These are phyloP conservation scores for Netelia inedita DNA, from an alignment of 2,888 invertebrate species.

Conservation along the genomic window DNA sequence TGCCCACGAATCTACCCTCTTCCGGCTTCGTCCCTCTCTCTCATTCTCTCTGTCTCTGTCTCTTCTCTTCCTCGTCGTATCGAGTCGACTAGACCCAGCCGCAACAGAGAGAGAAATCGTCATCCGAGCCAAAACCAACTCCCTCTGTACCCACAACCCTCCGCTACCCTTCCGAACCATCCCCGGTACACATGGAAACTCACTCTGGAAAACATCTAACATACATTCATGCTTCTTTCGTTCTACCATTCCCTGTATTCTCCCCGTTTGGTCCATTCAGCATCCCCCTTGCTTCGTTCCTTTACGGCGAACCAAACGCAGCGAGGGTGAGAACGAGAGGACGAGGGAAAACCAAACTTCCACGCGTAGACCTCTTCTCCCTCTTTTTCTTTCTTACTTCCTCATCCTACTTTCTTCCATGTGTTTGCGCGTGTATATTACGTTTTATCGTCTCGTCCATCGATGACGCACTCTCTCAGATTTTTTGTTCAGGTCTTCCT, in stretches of 20 bases:
- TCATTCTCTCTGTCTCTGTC: too few species aligned
- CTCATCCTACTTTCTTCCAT: neutral
- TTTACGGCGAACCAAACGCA: neutral
- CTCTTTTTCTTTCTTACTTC: neutral
- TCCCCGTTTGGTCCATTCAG: conserved; percentile 53
- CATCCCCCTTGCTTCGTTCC: conserved; percentile 8
- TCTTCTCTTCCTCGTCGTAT: conserved; percentile 11
- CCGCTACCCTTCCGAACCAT: neutral
- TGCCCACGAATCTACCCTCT: conserved; percentile 34
- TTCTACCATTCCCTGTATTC: neutral
- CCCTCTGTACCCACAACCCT: neutral
- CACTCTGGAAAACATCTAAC: conserved; percentile 25
- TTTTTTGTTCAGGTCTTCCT: neutral
- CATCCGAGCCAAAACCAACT: conserved; percentile 25
- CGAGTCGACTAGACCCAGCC: conserved; percentile 1
- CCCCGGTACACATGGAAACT: conserved; percentile 34
- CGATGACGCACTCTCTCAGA: conserved; percentile 45
- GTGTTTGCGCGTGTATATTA: neutral
- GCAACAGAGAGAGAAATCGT: conserved; percentile 42
- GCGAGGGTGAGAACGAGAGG: neutral
- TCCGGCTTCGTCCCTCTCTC: conserved; percentile 39
- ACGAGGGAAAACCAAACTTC: conserved; percentile 1
- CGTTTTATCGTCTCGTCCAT: neutral
- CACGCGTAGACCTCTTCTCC: neutral
- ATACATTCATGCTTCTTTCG: conserved; percentile 5